Evolutionary conservation across 2,888 invertebrate genomes (phyloP).

Genomic region (Mythimna loreyi): DNA sequence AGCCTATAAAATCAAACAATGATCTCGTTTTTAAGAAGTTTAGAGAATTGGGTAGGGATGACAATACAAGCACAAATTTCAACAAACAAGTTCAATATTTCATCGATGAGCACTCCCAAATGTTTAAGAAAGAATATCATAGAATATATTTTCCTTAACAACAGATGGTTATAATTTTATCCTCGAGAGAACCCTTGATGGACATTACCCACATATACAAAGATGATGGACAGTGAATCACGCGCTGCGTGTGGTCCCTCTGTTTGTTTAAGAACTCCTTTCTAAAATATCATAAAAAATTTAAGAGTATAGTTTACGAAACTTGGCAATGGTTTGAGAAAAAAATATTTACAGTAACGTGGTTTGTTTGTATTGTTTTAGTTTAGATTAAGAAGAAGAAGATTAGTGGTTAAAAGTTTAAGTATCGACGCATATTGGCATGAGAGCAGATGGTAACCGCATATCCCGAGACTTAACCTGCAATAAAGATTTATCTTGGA

Average conservation of each 20-base stretch:
- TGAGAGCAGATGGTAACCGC: constrained; percentile 53
- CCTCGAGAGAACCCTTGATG: constrained; percentile 51
- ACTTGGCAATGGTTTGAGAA: constrained; percentile 61
- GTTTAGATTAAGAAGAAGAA: constrained; percentile 47
- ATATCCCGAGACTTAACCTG: constrained; percentile 39
- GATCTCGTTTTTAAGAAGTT: constrained; percentile 1
- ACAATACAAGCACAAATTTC: background rate
- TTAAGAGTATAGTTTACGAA: constrained; percentile 66
- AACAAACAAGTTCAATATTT: background rate
- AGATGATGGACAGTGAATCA: constrained; percentile 67
- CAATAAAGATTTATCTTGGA: constrained; percentile 34
- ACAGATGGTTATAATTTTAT: constrained; percentile 42
- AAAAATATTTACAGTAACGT: constrained; percentile 61
- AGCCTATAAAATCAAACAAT: background rate
- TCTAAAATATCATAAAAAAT: constrained; percentile 69
- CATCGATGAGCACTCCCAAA: constrained; percentile 23
- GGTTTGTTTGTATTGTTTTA: constrained; percentile 58
- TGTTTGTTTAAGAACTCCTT: constrained; percentile 71
- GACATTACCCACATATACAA: constrained; percentile 58
- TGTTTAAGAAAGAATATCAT: background rate
- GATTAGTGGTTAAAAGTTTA: constrained; percentile 37
- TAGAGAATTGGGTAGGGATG: constrained; percentile 2
- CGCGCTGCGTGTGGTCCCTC: constrained; percentile 77
- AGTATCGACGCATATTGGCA: constrained; percentile 41
- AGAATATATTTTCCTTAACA: constrained; percentile 27